Percentiles rank a stretch among this genome's conserved stretches.
Conservation (phyloP, 2,797 vertebrate genomes). For the Cephalopachus bancanus region DNA sequence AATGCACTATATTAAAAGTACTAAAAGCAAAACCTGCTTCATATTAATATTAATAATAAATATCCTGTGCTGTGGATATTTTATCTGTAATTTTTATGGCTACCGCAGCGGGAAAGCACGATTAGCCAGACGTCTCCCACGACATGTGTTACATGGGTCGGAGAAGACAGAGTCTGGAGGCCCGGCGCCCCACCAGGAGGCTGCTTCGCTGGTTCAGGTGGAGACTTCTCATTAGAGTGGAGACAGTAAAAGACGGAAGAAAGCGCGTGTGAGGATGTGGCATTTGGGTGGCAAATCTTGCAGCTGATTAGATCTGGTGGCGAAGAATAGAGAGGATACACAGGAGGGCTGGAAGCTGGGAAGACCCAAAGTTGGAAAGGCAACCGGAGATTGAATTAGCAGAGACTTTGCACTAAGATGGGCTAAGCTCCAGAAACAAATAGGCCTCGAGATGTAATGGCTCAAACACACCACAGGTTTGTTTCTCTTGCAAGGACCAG, state of each 20-base stretch:
- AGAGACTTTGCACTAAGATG: not conserved
- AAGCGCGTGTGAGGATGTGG: not conserved
- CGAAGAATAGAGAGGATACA: not conserved
- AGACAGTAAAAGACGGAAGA: not conserved
- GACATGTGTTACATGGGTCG: not conserved
- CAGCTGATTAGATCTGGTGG: not conserved
- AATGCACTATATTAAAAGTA: not conserved
- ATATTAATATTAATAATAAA: not conserved
- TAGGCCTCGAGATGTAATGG: not conserved
- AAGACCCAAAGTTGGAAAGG: not conserved
- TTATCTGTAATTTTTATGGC: not conserved
- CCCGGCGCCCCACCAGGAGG: not conserved
- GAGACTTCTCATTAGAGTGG: not conserved
- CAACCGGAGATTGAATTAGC: not conserved
- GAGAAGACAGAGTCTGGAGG: not conserved
- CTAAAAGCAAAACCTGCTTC: not conserved
- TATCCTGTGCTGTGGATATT: not conserved
- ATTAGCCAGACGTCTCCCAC: not conserved
- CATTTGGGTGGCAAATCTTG: not conserved
- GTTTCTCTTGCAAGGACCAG: not conserved
- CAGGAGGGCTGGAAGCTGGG: not conserved
- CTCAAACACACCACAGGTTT: not conserved
- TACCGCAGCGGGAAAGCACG: not conserved
- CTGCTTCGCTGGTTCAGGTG: not conserved
- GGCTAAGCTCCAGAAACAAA: not conserved